Percentiles rank a stretch among this genome's conserved stretches.
phyloP scores from a whole-genome alignment of 2,797 vertebrate species.

The Austrolebias charrua region DNA sequence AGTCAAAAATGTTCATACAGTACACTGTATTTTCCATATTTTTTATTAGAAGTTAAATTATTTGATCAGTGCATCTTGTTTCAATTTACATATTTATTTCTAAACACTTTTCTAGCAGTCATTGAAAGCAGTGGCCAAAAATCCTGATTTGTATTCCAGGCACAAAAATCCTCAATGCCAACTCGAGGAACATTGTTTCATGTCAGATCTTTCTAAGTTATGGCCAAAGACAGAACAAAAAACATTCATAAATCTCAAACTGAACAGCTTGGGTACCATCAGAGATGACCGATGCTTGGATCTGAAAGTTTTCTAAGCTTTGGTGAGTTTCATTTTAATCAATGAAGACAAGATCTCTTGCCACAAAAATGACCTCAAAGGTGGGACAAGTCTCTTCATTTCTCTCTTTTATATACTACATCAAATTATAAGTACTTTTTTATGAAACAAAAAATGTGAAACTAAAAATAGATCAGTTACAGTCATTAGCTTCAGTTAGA shows the following conservation, averaged over 20 bases:
- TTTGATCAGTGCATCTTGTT: neutral
- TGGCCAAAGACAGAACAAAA: constrained; percentile 34
- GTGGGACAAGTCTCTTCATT: constrained; percentile 59
- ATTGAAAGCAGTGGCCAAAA: constrained; percentile 14
- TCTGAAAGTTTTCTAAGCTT: constrained; percentile 41
- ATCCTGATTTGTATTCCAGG: constrained; percentile 37
- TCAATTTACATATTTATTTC: constrained; percentile 6
- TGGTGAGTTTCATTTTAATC: constrained; percentile 43
- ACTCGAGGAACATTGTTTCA: constrained; percentile 50
- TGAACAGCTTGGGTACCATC: constrained; percentile 46
- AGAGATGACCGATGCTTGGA: constrained; percentile 33
- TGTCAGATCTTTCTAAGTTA: constrained; percentile 51
- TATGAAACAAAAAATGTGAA: no score
- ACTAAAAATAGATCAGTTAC: no score
- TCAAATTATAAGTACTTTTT: neutral
- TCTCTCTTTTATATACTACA: constrained; percentile 20
- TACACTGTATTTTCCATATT: no score
- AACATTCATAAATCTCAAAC: constrained; percentile 50
- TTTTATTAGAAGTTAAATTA: neutral
- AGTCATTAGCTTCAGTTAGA: no score
- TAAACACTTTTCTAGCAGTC: constrained; percentile 16
- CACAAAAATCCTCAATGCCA: constrained; percentile 21
- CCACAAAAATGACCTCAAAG: constrained; percentile 63
- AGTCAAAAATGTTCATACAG: no score
- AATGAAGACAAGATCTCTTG: constrained; percentile 66